Evolutionary conservation across 2,113 vertebrate species (phyloP), one percentile per base, ranked within the genome.

Genomic region (Periophthalmus modestus): DNA sequence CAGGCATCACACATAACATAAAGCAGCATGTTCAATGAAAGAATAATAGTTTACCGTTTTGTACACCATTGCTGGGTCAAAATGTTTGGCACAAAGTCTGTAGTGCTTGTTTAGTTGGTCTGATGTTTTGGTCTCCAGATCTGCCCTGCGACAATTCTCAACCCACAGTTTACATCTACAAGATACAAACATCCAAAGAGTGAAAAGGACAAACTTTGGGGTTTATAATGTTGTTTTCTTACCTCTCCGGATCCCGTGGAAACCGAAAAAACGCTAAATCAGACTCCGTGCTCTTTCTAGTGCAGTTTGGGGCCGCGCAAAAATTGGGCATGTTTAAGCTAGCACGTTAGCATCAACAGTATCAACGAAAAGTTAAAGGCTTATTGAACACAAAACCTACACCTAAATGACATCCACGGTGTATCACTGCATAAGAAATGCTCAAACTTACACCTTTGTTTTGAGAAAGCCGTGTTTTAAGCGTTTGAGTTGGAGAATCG

Each of bases 41-140:
- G 14, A 19, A 24, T 10, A 28, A 28, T 28, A 52, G 16, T 5
- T 36, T 88, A 98, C 97, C 5, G 95, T 98, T 91, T 95, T 95
- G 84, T 95, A 98, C 66, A 98, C 97, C 95, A 98, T 96, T 13
- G 95, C 96, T 7, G 96, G 95, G 84, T 98, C 97, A 50, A 98
- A 98, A 85, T 98, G 97, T 82, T 97, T 96, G 48, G 97, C 96
- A 5, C 97, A 98, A 43, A 98, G 85, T 68, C 97, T 90, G 83
- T 98, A 98, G 83, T 98, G 96, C 62, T 98, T 98, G 89, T 98
- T 98, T 75, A 98, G 92, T 70, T 98, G 96, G 85, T 98, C 97
- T 0, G 96, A 94, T 36, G 97, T 97, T 92, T 98, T 97, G 57
- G 95, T 95, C 93, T 98, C 96, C 55, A 98, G 87, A 85, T 98